Evolutionary conservation across 2,888 invertebrate species (phyloP).

Genomic region (Ecliptopera silaceata): DNA sequence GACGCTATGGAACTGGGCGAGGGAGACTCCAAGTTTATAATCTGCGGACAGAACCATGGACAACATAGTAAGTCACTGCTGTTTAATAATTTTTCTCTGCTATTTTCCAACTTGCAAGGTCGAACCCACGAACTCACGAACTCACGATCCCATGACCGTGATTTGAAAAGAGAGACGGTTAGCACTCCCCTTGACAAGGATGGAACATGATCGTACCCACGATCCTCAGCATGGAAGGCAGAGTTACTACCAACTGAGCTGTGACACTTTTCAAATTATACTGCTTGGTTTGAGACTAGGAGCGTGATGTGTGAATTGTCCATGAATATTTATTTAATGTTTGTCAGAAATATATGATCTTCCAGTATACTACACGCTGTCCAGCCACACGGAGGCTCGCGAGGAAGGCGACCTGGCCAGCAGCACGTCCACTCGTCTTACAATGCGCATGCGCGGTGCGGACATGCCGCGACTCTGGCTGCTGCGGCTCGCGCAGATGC

Average conservation of each 20-base stretch:
- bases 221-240: too few relatives aligned
- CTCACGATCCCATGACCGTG: too few relatives aligned
- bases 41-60: slow-evolving; percentile 93
- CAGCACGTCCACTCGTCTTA: slow-evolving; percentile 70
- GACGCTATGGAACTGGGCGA: slow-evolving; percentile 87
- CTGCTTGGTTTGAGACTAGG: too few relatives aligned
- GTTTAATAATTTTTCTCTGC: neutral
- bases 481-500: slow-evolving; percentile 89
- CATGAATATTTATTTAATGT: too few relatives aligned
- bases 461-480: slow-evolving; percentile 90
- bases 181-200: slow-evolving; percentile 99
- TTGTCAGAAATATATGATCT: slow-evolving; percentile 33
- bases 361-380: slow-evolving; percentile 88
- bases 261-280: too few relatives aligned
- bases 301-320: too few relatives aligned
- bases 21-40: slow-evolving; percentile 80
- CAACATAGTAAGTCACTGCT: slow-evolving; percentile 88
- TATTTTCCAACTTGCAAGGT: too few relatives aligned
- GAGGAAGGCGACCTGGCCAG: slow-evolving; percentile 64
- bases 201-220: slow-evolving; percentile 87
- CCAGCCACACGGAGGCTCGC: slow-evolving; percentile 64
- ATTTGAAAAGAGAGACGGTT: slow-evolving; percentile 99
- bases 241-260: too few relatives aligned
- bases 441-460: slow-evolving; percentile 72
- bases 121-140: too few relatives aligned